Percentiles rank a stretch among this genome's conserved stretches.
These are phyloP conservation scores for Platycheirus rosarum DNA, from an alignment of 2,888 invertebrate species.

Conservation along the genomic window DNA sequence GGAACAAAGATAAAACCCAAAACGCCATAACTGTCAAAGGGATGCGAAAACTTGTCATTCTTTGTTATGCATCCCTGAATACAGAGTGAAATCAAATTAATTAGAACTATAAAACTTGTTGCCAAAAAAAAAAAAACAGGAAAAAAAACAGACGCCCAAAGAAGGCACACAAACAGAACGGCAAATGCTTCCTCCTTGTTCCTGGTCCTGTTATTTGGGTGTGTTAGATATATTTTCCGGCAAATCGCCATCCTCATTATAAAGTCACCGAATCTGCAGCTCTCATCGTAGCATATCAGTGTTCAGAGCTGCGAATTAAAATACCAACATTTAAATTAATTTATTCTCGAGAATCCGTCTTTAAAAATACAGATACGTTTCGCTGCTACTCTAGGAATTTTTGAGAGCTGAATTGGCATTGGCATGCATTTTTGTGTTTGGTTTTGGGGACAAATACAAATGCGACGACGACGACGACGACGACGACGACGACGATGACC, in stretches of 20 bases:
- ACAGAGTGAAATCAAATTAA: conserved; percentile 63
- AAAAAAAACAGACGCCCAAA: conserved; percentile 1
- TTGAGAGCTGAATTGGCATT: conserved; percentile 1
- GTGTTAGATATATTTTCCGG: not conserved
- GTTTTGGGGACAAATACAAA: conserved; percentile 12
- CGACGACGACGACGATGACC: not conserved
- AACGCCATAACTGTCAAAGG: conserved; percentile 67
- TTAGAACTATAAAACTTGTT: conserved; percentile 65
- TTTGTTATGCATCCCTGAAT: conserved; percentile 67
- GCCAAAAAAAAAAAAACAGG: conserved; percentile 20
- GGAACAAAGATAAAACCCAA: conserved; percentile 66
- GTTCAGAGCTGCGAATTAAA: conserved; percentile 48
- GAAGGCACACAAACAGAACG: not conserved
- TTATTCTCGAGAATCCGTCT: conserved; percentile 43
- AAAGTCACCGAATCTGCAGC: conserved; percentile 28
- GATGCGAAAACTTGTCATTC: conserved; percentile 63
- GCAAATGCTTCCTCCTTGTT: conserved; percentile 9
- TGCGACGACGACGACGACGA: conserved; percentile 1
- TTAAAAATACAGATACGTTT: not conserved
- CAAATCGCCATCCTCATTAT: conserved; percentile 43
- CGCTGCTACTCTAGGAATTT: conserved; percentile 58
- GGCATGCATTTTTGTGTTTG: conserved; percentile 52
- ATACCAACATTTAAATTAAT: conserved; percentile 65
- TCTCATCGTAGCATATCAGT: conserved; percentile 19
- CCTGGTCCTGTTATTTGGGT: not conserved